Evolutionary conservation across 2,113 vertebrate genomes (phyloP).

Genomic region (Hippocampus zosterae): DNA sequence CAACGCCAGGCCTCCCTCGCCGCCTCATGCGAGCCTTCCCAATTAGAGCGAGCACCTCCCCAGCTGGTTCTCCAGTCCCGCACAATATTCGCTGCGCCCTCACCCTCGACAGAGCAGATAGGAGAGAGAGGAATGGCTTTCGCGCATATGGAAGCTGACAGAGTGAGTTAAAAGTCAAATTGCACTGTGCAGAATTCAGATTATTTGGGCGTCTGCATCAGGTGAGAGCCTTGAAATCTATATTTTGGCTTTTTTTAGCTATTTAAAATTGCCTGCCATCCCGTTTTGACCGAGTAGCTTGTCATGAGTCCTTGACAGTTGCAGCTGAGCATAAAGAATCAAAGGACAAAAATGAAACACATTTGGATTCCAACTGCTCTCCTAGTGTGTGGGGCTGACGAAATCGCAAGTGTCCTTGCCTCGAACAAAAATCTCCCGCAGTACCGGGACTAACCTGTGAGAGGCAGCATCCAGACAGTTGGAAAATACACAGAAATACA

Average conservation of each 20-base stretch:
- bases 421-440: too few species aligned
- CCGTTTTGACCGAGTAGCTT: constrained; percentile 2
- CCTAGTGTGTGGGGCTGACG: background rate
- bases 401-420: background rate
- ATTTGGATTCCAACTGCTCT: background rate
- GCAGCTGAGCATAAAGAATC: constrained; percentile 18
- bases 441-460: too few species aligned
- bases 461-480: too few species aligned
- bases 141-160: constrained; percentile 22
- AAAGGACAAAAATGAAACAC: background rate
- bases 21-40: constrained; percentile 28
- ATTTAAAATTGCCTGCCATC: constrained; percentile 1
- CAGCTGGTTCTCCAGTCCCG: constrained; percentile 22
- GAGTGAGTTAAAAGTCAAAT: constrained; percentile 12
- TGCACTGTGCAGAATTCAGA: background rate
- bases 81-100: constrained; percentile 24
- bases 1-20: constrained; percentile 40
- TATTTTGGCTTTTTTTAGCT: background rate
- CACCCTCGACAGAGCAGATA: constrained; percentile 23
- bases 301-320: constrained; percentile 13
- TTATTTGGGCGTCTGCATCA: constrained; percentile 3
- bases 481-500: too few species aligned
- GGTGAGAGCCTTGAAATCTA: background rate
- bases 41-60: constrained; percentile 56
- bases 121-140: constrained; percentile 23